These are phyloP conservation scores for Nyctibius grandis DNA, from an alignment of 2,797 vertebrate genomes.

Conservation along the genomic window DNA sequence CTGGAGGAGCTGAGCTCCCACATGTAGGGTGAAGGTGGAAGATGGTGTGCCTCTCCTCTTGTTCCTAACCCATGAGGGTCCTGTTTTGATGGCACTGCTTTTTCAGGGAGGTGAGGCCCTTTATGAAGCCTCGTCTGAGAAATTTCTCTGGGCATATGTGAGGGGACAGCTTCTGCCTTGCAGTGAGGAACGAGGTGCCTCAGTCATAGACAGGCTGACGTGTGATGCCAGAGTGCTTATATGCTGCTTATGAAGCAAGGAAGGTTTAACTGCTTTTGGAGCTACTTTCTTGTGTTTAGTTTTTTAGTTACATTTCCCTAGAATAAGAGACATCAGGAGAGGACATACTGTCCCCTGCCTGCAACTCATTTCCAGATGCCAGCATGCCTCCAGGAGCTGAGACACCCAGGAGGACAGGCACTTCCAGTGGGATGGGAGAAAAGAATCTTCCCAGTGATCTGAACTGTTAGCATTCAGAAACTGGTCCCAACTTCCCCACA, in stretches of 20 bases:
- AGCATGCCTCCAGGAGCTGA: not conserved
- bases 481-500: not conserved
- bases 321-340: not conserved
- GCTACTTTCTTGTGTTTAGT: not conserved
- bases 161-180: not conserved
- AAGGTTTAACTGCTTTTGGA: not conserved
- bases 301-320: not conserved
- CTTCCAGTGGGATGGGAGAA: not conserved
- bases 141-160: not conserved
- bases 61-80: not conserved
- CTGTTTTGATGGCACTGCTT: not conserved
- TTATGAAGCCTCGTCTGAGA: not conserved
- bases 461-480: not conserved
- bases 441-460: not conserved
- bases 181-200: not conserved
- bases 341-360: not conserved
- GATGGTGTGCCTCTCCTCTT: not conserved
- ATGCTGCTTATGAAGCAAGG: not conserved
- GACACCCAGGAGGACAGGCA: not conserved
- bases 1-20: not conserved
- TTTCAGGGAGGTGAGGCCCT: not conserved
- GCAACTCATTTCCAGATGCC: not conserved
- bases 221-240: not conserved
- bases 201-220: accelerated
- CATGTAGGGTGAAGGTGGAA: not conserved